Percentiles rank a stretch among this genome's conserved stretches.
These are phyloP conservation scores for Sinocyclocheilus grahami DNA, from an alignment of 2,113 vertebrate genomes.

Conservation along the genomic window DNA sequence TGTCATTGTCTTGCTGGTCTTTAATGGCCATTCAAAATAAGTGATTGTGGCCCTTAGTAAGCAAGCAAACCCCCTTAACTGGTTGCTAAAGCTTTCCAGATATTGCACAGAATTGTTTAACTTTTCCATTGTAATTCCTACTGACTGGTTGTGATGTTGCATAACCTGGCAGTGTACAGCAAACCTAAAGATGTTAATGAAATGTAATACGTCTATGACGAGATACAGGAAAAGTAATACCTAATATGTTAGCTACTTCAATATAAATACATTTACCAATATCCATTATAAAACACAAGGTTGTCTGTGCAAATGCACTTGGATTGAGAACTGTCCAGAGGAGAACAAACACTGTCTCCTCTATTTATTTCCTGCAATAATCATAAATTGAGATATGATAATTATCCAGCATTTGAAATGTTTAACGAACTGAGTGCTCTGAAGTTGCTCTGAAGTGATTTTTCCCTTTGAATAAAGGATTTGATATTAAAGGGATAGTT, in stretches of 20 bases:
- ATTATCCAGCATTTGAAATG: not conserved
- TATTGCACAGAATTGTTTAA: not conserved
- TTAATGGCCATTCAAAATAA: not conserved
- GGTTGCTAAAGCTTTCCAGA: not conserved
- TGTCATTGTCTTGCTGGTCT: not conserved
- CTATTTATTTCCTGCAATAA: not conserved
- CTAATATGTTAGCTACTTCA: not conserved
- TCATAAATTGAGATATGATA: not conserved
- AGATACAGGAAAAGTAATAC: not conserved
- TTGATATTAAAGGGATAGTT: no score
- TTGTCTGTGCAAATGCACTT: not conserved
- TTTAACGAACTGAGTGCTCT: conserved; percentile 9
- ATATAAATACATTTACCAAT: not conserved
- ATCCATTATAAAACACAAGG: not conserved
- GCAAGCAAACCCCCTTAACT: not conserved
- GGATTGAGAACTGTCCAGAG: not conserved
- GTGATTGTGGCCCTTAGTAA: not conserved
- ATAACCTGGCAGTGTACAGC: not conserved
- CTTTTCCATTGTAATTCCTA: not conserved
- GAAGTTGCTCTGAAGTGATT: not conserved
- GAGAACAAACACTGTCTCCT: not conserved
- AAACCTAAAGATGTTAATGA: not conserved
- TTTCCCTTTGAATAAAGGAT: not conserved
- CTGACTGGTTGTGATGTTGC: not conserved
- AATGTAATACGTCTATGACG: not conserved